Base-by-base conservation (phyloP, 2,888 invertebrate species). In the Acanthoscelides obtectus region DNA sequence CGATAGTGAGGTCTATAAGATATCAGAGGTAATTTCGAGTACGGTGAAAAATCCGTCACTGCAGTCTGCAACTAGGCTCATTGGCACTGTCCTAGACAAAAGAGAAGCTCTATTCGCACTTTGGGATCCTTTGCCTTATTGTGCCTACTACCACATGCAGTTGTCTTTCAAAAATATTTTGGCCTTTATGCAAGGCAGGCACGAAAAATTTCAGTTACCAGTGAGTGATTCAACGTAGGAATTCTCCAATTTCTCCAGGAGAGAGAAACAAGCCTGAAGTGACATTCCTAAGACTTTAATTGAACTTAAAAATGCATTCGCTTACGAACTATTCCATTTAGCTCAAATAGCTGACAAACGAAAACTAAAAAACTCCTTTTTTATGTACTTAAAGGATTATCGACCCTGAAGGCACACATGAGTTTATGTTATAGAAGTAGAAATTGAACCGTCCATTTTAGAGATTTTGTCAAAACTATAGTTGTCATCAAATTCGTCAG, bases 71-170 rank as follows among this genome's bases (percentile, higher is more conserved):
- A 89, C 89, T 21, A 89, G 90, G 80, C 82, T 92, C 68, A 85
- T 92, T 78, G 90, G 91, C 64, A 91, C 91, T 0, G 91, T 93
- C 64, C 82, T 94, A 77, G 93, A 94, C 80, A 93, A 93, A 77
- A 88, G 93, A 65, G 94, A 95, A 81, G 94, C 93, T 0, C 86
- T 95, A 0, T 95, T 95, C 81, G 89, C 91, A 4, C 92, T 92
- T 80, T 94, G 94, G 94, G 95, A 95, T 82, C 95, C 95, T 4
- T 83, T 95, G 79, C 95, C 95, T 0, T 95, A 94, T 82, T 94
- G 94, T 81, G 94, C 93, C 1, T 94, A 94, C 83, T 94, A 94
- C 85, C 94, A 94, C 82, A 90, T 95, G 79, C 92, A 94, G 80
- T 83, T 92, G 78, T 94, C 94, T 0, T 87, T 92, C 76, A 87